Conservation (phyloP, 1,140 invertebrate species). For the Trypoxylus dichotomus region DNA sequence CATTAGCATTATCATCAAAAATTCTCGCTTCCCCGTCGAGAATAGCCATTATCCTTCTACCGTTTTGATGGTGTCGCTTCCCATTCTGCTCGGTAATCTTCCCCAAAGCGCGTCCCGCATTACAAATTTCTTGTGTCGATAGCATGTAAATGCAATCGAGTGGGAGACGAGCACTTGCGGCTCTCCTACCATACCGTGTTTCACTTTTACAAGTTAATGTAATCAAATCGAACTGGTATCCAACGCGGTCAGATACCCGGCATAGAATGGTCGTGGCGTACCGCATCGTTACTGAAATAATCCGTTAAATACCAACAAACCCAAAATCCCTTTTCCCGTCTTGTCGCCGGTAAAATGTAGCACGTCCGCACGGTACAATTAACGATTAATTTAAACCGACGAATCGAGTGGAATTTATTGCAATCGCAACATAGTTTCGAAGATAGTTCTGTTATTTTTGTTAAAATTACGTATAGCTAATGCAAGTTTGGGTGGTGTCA, state of each 20-base stretch:
- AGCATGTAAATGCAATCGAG: not conserved
- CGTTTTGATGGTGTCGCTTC: not conserved
- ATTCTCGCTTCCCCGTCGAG: not conserved
- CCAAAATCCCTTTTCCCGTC: not conserved
- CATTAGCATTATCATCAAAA: not conserved
- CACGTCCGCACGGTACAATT: not conserved
- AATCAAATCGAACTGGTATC: not conserved
- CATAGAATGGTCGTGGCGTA: not conserved
- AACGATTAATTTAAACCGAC: no score
- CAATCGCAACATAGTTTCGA: no score
- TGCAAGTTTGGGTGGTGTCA: no score
- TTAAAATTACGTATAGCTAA: no score
- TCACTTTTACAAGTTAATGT: conserved; percentile 2
- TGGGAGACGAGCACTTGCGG: not conserved
- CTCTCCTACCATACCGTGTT: not conserved
- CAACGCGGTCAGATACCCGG: not conserved
- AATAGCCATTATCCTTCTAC: not conserved
- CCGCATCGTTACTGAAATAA: not conserved
- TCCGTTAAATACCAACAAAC: not conserved
- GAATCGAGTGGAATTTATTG: no score
- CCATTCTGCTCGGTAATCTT: not conserved
- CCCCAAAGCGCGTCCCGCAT: not conserved
- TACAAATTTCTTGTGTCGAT: not conserved
- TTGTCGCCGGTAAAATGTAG: not conserved
- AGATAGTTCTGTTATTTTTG: no score